Percentiles rank a stretch among this genome's conserved stretches.
These are phyloP conservation scores for Drosophila villosipedis DNA, from an alignment of 2,888 invertebrate species.

Conservation along the genomic window DNA sequence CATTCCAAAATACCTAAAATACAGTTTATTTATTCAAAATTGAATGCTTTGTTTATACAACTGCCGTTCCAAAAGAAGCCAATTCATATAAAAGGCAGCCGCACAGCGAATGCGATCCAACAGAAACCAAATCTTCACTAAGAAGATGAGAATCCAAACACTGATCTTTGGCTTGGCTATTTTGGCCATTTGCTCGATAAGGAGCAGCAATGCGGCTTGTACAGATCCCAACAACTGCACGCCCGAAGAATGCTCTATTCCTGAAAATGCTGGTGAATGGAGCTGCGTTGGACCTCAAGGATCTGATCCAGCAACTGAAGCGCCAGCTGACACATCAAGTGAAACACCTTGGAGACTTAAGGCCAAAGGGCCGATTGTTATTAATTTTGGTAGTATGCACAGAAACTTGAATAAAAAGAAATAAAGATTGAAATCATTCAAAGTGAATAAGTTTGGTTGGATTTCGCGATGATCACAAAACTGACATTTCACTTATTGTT, in stretches of 20 bases:
- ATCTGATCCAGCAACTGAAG: no score
- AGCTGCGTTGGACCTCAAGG: neutral
- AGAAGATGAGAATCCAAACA: neutral
- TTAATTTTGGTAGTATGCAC: neutral
- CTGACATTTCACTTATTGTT: neutral
- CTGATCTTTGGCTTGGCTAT: neutral
- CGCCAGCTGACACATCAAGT: no score
- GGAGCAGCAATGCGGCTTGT: no score
- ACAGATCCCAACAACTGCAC: neutral
- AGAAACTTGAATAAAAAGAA: neutral
- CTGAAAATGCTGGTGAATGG: neutral
- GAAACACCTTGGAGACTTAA: neutral
- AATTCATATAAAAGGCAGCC: neutral
- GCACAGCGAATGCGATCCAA: no score
- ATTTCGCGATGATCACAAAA: neutral
- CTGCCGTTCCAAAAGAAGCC: no score
- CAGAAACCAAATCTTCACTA: neutral
- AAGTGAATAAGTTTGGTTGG: neutral
- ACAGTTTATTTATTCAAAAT: no score
- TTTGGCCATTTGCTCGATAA: no score
- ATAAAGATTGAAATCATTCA: neutral
- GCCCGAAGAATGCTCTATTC: neutral
- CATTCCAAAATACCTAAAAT: no score
- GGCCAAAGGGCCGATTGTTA: neutral
- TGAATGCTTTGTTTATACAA: no score